Evolutionary conservation across 64 coral and sea anemone genomes (phyloP), one percentile per base, ranked within the genome.

Genomic region (Acropora tenuis): DNA sequence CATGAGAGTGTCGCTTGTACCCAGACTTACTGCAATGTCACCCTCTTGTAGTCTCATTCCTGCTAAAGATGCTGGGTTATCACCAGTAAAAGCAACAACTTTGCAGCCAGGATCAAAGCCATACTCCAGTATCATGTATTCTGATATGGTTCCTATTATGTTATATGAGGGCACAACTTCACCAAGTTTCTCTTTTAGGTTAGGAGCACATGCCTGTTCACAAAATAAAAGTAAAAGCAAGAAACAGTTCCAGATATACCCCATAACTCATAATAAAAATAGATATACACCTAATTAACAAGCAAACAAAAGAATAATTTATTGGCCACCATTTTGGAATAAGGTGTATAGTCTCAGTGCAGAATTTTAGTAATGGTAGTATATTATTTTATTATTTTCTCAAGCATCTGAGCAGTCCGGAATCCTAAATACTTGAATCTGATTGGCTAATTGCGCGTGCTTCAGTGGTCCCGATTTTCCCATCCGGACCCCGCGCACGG

Each of bases 1-100:
- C 97, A 98, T 98, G 41, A 98, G 59, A 63, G 97, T 95, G 63
- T 98, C 97, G 86, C 97, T 96, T 9, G 97, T 98, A 40, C 97
- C 97, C 12, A 98, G 85, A 41, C 97, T 98, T 5, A 98, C 49
- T 13, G 90, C 94, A 95, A 98, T 74, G 78, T 98, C 97, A 45
- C 88, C 88, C 57, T 91, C 83, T 4, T 88, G 82, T 15, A 98
- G 65, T 12, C 90, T 90, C 91, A 98, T 95, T 42, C 97, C 97
- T 73, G 97, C 97, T 78, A 98, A 84, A 43, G 97, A 98, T 71
- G 94, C 97, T 84, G 97, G 97, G 84, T 98, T 98, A 44, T 98
- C 97, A 49, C 97, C 97, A 80, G 97, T 98, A 45, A 98, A 98
- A 11, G 94, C 97, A 48, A 98, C 97, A 80, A 98, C 94, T 50